These are phyloP conservation scores for Trachelus stipa DNA, from an alignment of 2,888 invertebrate species.

Conservation along the genomic window DNA sequence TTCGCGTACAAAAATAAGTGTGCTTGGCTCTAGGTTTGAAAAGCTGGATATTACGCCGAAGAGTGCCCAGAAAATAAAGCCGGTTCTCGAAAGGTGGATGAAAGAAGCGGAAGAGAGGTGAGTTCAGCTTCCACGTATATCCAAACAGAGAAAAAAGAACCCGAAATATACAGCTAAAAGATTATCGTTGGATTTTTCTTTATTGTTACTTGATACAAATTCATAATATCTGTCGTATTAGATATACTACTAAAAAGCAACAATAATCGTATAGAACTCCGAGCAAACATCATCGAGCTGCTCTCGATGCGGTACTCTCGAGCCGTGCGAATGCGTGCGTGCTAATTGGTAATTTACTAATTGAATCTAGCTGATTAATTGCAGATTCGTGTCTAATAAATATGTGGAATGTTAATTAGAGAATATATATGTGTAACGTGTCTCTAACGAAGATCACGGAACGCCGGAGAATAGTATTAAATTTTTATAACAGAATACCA, in stretches of 20 bases:
- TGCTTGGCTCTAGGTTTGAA: slow-evolving; percentile 89
- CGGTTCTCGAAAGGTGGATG: slow-evolving; percentile 99
- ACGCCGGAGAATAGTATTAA: not conserved
- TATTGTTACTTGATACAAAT: not conserved
- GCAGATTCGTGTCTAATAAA: slow-evolving; percentile 60
- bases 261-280: not conserved
- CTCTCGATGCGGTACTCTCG: not conserved
- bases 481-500: not conserved
- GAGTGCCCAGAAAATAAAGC: slow-evolving; percentile 99
- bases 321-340: slow-evolving; percentile 50
- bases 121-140: slow-evolving; percentile 47
- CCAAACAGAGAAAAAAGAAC: not conserved
- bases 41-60: slow-evolving; percentile 99
- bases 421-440: slow-evolving; percentile 1
- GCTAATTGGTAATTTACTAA: slow-evolving; percentile 63
- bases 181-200: not conserved
- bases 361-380: slow-evolving; percentile 63
- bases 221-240: not conserved
- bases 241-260: not conserved
- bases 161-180: not conserved
- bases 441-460: not conserved
- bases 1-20: slow-evolving; percentile 35
- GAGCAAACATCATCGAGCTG: not conserved
- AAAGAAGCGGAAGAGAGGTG: slow-evolving; percentile 98
- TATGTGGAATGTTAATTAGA: slow-evolving; percentile 54